Evolutionary conservation across 23 tunicate genomes (phyloP), one percentile per base, ranked within the genome.

Genomic region (Halocynthia aurantium): DNA sequence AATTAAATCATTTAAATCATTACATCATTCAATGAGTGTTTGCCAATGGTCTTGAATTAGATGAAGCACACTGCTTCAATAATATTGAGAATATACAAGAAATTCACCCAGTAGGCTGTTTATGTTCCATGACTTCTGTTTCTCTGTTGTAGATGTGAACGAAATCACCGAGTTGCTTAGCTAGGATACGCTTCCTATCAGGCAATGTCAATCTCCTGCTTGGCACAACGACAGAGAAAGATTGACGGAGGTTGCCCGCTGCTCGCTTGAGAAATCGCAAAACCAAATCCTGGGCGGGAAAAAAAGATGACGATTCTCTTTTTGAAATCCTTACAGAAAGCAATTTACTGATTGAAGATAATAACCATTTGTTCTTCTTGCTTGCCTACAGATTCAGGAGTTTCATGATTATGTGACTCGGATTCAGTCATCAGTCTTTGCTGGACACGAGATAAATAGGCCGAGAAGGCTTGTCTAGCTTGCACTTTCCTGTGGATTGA

Each of bases 151-250:
- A 92, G 75, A 92, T 86, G 31, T 88, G 92, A 20, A 92, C 92
- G 62, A 92, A 92, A 67, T 92, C 98, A 6, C 88, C 98, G 15
- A 92, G 98, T 74, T 92, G 98, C 62, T 92, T 92, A 15, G 98
- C 85, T 8, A 92, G 69, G 31, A 92, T 92, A 50, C 98, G 72
- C 51, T 92, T 92, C 22, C 98, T 73, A 67, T 92, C 98, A n/a
- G 75, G 51, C 11, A 92, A 73, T 6, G 82, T 51, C 7, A 92
- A 63, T 9, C 88, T 72, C 10, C 85, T 72, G 61, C 98, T 92
- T 49, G 98, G 98, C 12, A 92, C 88, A 50, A 86, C 88, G 13
- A 92, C 92, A 6, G 88, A 72, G 63, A 92, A 92, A 12, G 89
- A 70, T 56, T 92, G 98, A 10, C 85, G 81, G 18, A 92, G 63